Evolutionary conservation across 1,140 invertebrate genomes (phyloP), one percentile per base, ranked within the genome.

Genomic region (Asobara japonica): DNA sequence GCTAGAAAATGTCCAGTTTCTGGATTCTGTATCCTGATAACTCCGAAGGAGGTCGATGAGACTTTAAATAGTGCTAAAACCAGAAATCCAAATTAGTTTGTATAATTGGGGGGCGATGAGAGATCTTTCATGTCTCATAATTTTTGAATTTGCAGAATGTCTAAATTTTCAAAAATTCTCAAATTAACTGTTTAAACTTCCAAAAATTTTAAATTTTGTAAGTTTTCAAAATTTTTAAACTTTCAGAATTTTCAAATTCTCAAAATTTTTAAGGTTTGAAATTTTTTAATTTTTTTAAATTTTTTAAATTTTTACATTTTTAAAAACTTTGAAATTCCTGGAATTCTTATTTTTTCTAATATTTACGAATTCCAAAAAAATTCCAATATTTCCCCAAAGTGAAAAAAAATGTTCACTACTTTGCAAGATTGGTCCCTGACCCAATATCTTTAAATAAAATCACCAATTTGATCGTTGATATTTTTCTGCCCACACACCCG

Each of bases 1-100:
- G 91, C 91, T 18, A 93, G 79, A 73, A 89, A 92, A 1, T 89
- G 77, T 30, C 89, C 88, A 1, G 89, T 89, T 71, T 90, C 84
- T n/a, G 89, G 80, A 61, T 89, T 90, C 80, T 86, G 84, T 61
- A 92, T 90, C 75, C 88, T 82, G 20, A 92, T 87, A 75, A 92
- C 87, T 6, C 90, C 75, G 71, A 83, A 74, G 76, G 76, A 61
- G 80, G 89, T 87, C 2, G 89, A 85, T 36, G 84, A 86, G 61
- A 92, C 82, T 74, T 91, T 88, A 69, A 92, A 78, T 72, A 90
- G 81, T 13, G 89, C 91, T 91, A 74, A 18, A 85, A 84, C 73
- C n/a, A 62, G 48, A 64, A 68, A 72, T 38, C 30, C 2, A 72
- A 41, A 61, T 5, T 3, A 64, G 27, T n/a, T n/a, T n/a, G n/a